Conservation (phyloP, 2,888 invertebrate genomes). For the Oscheius sp. region DNA sequence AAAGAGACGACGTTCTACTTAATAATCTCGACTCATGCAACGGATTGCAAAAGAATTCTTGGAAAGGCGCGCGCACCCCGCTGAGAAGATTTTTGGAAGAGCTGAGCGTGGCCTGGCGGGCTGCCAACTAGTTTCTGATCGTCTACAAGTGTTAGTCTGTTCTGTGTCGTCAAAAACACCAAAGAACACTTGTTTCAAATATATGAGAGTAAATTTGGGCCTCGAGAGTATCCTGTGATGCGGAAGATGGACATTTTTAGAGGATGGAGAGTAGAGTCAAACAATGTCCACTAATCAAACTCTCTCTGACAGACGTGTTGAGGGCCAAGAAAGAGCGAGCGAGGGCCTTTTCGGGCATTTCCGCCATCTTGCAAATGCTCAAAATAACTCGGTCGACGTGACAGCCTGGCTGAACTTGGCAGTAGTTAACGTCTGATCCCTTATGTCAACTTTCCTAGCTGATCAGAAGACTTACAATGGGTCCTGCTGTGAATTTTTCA, state of each 20-base stretch:
- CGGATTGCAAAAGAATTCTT: background rate
- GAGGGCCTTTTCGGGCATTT: conserved; percentile 25
- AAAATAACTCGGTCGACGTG: conserved; percentile 23
- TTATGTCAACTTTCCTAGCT: conserved; percentile 10
- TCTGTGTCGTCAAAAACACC: conserved; percentile 12
- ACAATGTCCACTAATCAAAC: conserved; percentile 27
- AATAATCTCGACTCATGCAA: background rate
- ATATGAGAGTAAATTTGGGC: background rate
- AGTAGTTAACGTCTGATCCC: conserved; percentile 17
- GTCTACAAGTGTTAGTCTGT: conserved; percentile 29
- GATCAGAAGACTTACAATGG: background rate
- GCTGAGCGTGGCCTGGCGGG: background rate
- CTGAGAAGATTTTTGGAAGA: background rate
- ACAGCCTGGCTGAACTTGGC: conserved; percentile 5
- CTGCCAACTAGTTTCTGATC: conserved; percentile 30
- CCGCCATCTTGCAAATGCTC: conserved; percentile 10
- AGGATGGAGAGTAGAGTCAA: background rate
- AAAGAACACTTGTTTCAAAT: conserved; percentile 8
- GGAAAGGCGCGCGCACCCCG: background rate
- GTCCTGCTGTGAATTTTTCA: background rate
- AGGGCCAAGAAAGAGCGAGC: background rate
- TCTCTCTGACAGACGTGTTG: conserved; percentile 7
- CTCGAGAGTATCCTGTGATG: background rate
- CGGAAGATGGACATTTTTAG: background rate
- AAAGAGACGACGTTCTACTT: conserved; percentile 1